These are phyloP conservation scores for Dysdera silvatica DNA, from an alignment of 1,140 invertebrate species.

Conservation along the genomic window DNA sequence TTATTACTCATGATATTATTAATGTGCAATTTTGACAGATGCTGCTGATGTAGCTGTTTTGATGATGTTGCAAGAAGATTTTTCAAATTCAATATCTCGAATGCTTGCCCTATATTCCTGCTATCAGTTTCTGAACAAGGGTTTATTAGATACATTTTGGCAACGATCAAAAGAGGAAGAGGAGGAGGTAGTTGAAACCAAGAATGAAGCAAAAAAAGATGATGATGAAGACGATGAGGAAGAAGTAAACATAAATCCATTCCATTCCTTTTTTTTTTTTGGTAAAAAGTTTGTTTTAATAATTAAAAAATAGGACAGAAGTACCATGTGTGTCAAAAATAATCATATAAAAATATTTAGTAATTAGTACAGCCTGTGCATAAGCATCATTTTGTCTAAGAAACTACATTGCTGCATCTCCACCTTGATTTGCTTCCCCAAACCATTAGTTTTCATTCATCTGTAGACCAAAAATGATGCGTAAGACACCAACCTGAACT, in stretches of 20 bases:
- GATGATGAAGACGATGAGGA: slow-evolving; percentile 51
- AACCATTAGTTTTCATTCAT: no score
- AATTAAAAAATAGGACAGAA: not conserved
- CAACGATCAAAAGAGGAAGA: slow-evolving; percentile 28
- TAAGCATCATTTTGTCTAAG: no score
- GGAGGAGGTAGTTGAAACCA: slow-evolving; percentile 38
- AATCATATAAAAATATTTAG: no score
- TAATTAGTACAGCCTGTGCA: no score
- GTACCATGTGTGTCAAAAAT: no score
- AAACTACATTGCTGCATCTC: no score
- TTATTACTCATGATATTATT: slow-evolving; percentile 20
- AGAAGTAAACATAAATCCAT: slow-evolving; percentile 31
- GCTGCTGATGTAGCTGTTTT: slow-evolving; percentile 68
- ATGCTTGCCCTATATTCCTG: slow-evolving; percentile 64
- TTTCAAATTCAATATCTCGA: slow-evolving; percentile 59
- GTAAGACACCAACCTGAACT: no score
- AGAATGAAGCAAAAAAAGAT: slow-evolving; percentile 35
- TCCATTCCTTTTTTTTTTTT: no score
- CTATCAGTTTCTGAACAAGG: slow-evolving; percentile 60
- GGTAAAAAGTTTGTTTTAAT: not conserved
- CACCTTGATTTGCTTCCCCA: no score
- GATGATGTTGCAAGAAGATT: slow-evolving; percentile 84
- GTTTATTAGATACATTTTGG: slow-evolving; percentile 47
- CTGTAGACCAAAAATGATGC: no score
- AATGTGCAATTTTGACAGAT: slow-evolving; percentile 38